Evolutionary conservation across 2,888 invertebrate genomes (phyloP).

Genomic region (Ctena decussata): DNA sequence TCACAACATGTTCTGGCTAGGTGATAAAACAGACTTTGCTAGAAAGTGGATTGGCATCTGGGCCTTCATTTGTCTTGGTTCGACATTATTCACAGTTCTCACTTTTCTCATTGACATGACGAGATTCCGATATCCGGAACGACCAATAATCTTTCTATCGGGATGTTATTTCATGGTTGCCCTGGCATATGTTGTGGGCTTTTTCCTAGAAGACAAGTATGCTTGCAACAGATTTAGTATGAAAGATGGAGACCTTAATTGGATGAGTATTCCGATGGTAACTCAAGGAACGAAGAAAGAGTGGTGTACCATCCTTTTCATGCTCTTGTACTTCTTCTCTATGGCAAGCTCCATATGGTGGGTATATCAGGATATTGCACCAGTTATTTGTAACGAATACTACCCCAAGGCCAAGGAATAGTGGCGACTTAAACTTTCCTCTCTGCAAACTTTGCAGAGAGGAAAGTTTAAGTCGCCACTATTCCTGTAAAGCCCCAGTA

Average conservation of each 20-base stretch:
- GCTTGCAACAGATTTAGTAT: slow-evolving; percentile 84
- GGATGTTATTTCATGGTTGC: slow-evolving; percentile 98
- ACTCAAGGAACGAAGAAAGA: slow-evolving; percentile 91
- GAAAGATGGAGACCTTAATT: slow-evolving; percentile 27
- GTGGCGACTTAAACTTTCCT: too few species aligned
- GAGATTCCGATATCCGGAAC: slow-evolving; percentile 98
- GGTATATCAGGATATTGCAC: slow-evolving; percentile 89
- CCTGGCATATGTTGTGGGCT: slow-evolving; percentile 93
- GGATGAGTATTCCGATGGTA: slow-evolving; percentile 57
- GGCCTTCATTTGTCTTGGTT: slow-evolving; percentile 95
- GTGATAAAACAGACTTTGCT: slow-evolving; percentile 93
- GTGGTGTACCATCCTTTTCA: slow-evolving; percentile 96
- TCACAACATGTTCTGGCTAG: slow-evolving; percentile 96
- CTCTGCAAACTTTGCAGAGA: too few species aligned
- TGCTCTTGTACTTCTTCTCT: slow-evolving; percentile 96
- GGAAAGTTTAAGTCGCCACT: too few species aligned
- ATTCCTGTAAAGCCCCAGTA: too few species aligned
- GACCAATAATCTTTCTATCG: slow-evolving; percentile 98
- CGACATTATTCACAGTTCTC: slow-evolving; percentile 93
- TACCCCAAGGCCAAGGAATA: too few species aligned
- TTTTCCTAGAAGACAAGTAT: slow-evolving; percentile 87
- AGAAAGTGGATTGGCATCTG: slow-evolving; percentile 97
- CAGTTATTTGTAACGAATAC: too few species aligned
- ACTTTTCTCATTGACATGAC: slow-evolving; percentile 98
- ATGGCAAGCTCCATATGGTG: slow-evolving; percentile 99